Evolutionary conservation across 1,140 invertebrate species (phyloP).

Genomic region (Cheumatopsyche charites): DNA sequence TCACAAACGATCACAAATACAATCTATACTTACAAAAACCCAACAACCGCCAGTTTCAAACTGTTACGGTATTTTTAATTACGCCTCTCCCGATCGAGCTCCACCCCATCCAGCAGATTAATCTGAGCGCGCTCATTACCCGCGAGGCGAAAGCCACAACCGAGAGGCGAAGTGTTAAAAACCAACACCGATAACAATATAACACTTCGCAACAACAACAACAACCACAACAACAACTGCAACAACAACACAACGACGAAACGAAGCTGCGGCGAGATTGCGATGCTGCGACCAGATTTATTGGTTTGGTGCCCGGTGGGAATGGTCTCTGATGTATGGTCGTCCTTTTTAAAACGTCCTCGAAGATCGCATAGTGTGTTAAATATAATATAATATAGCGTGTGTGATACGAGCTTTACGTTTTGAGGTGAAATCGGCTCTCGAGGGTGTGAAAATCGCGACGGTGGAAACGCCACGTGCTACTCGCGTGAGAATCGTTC

Average conservation of each 20-base stretch:
- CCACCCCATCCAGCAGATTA: conserved; percentile 39
- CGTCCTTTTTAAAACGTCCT: not conserved
- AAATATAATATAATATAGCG: too few species aligned
- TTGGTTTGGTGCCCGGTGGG: conserved; percentile 26
- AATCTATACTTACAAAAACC: too few species aligned
- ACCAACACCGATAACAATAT: conserved; percentile 39
- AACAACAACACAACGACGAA: conserved; percentile 30
- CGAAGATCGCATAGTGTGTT: too few species aligned
- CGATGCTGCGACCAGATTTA: conserved; percentile 30
- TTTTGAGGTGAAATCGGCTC: too few species aligned
- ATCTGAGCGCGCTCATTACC: conserved; percentile 35
- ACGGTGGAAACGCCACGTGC: conserved; percentile 22
- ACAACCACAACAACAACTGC: conserved; percentile 28
- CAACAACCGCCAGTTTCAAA: too few species aligned
- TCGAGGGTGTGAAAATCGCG: conserved; percentile 1
- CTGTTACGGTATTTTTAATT: conserved; percentile 47
- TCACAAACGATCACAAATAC: too few species aligned
- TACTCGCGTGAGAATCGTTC: not conserved
- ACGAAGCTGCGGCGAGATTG: conserved; percentile 33
- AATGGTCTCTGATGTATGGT: conserved; percentile 11
- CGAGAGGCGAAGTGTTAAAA: conserved; percentile 25
- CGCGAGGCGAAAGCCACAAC: conserved; percentile 1
- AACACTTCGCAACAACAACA: conserved; percentile 22
- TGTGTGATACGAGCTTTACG: too few species aligned
- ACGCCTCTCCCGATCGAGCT: conserved; percentile 3